Percentiles rank a stretch among this genome's conserved stretches.
phyloP scores from a whole-genome alignment of 2,797 vertebrate species.

The Galagoides demidoff region DNA sequence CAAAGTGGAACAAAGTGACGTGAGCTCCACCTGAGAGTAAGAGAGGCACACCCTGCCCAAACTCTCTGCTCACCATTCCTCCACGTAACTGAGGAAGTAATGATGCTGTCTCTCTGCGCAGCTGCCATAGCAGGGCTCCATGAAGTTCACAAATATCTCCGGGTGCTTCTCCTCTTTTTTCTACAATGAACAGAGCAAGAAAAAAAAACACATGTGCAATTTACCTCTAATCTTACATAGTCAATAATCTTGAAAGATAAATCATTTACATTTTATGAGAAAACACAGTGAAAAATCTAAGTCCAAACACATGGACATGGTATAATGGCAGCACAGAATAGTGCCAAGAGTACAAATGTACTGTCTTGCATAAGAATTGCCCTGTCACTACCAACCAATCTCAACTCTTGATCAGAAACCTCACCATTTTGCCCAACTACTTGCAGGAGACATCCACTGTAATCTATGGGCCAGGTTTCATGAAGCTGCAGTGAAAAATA shows the following conservation, averaged over 20 bases:
- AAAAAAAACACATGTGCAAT: neutral
- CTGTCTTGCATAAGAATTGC: too few relatives aligned
- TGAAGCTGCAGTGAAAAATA: too few relatives aligned
- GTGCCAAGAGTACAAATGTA: neutral
- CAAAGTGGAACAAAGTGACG: neutral
- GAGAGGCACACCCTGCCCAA: fast-evolving
- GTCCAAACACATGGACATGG: fast-evolving
- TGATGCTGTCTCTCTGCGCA: constrained; percentile 94
- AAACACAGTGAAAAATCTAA: neutral
- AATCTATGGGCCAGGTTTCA: too few relatives aligned
- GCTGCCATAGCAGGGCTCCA: constrained; percentile 93
- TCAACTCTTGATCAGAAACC: too few relatives aligned
- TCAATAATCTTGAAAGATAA: neutral
- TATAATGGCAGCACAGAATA: fast-evolving
- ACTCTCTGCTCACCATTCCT: constrained; percentile 92
- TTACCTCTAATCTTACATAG: neutral
- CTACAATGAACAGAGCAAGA: constrained; percentile 80
- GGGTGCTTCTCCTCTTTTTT: constrained; percentile 96
- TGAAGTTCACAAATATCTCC: constrained; percentile 95
- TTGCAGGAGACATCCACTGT: too few relatives aligned
- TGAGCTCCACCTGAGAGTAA: too few relatives aligned
- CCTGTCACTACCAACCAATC: too few relatives aligned
- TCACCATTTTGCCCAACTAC: too few relatives aligned
- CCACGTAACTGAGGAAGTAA: constrained; percentile 94
- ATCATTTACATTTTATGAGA: neutral